Evolutionary conservation across 2,797 vertebrate species (phyloP), one percentile per base, ranked within the genome.

Genomic region (Rhinella marina): DNA sequence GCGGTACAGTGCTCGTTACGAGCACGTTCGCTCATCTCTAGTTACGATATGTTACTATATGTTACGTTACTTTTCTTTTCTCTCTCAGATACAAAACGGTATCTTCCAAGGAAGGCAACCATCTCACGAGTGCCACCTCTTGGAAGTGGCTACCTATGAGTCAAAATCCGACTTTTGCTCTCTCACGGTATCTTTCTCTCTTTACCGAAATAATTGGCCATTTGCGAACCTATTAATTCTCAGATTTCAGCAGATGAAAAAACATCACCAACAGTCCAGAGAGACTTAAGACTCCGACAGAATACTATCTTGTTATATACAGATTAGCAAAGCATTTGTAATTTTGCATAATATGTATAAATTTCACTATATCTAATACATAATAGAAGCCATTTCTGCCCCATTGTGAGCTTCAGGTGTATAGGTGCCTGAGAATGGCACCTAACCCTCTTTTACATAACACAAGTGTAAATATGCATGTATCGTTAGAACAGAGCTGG

Each of bases 401-500:
- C 56, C 32, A n/a, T 41, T 48, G 32, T 76, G 76, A 29, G 16
- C 12, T 81, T 48, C n/a, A 10, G 66, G 50, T 64, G 23, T 81
- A 86, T 68, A 77, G 25, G 77, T 75, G 68, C 14, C 52, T 48
- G 19, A 29, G 19, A 32, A 16, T 23, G 75, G 79, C 54, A 61
- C 68, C 29, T 48, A 25, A 73, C 54, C 83, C 32, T 85, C 54
- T 76, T 76, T 70, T 66, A 78, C 75, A 83, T 72, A 86, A 68
- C n/a, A 61, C 48, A 48, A 29, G 13, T 83, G 27, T 89, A 82
- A 86, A 83, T 86, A 89, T 89, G 73, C 85, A 89, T 86, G 81
- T 89, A 86, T 89, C 82, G 79, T 83, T 86, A 59, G 80, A 83
- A 72, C n/a, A 86, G 81, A 83, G 72, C 88, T 89, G 84, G 84